Base-by-base conservation (phyloP, 2,888 invertebrate species). In the Lasioglossum marginatum region DNA sequence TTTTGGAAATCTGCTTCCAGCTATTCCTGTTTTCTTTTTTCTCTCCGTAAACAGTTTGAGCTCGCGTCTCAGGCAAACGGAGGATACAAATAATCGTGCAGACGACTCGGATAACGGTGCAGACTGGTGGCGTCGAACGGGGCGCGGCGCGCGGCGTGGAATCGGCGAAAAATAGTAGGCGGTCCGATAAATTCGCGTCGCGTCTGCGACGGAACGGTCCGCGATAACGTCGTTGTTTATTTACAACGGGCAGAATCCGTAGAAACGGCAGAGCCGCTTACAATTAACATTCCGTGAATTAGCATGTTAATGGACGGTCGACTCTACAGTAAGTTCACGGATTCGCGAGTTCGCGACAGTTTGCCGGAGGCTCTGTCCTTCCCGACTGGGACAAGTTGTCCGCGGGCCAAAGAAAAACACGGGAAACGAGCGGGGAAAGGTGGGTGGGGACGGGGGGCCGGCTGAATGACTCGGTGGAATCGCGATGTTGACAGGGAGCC, bases 161-260 rank as follows among this genome's bases (percentile, higher is more conserved):
- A 68, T 68, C 37, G 37, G 10, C 37, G 68, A 37, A 68, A 68
- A 34, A 34, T 68, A 68, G 48, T n/a, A 23, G 31, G 12, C n/a
- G 40, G 23, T 5, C 34, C 45, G 48, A 73, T 48, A 80, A 80
- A 74, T 75, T 48, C 75, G 73, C 16, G 72, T 12, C 66, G 31
- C 34, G 31, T 45, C 45, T 27, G 48, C 73, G 27, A n/a, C 16
- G 19, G 3, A 52, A 52, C 27, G 60, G 43, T 31, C 60, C 19
- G 63, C 77, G 77, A 77, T 48, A 81, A 77, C 71, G 45, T 43
- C n/a, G 31, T 77, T 77, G 70, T 63, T 71, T 71, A 81, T 60
- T 60, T 68, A 27, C 77, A 60, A 31, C 19, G 19, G 10, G 27
- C 60, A 5, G 75, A 52, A 31, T 74, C 52, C 52, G 52, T 52